A percentile compares a stretch with the other conserved stretches of the same genome.
Conservation (phyloP, 2,113 vertebrate species). For the Jaculus jaculus region DNA sequence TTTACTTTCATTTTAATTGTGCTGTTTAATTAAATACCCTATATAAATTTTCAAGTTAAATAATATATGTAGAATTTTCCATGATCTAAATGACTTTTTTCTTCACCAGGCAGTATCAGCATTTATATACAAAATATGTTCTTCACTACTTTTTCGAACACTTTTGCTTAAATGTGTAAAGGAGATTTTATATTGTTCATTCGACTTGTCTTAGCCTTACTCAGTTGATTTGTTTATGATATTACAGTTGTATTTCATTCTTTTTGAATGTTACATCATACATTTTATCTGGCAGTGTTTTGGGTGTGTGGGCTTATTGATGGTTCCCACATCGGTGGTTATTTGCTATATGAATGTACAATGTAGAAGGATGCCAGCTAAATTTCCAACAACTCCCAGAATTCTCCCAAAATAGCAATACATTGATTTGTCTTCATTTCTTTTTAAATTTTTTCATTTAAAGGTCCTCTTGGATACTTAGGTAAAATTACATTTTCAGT, state of each 20-base stretch:
- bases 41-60: too few relatives aligned
- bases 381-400: neutral
- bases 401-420: neutral
- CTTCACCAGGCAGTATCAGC: neutral
- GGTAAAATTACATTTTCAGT: neutral
- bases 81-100: neutral
- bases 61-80: neutral
- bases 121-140: neutral
- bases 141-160: neutral
- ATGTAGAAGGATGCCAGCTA: neutral
- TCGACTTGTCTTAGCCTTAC: neutral
- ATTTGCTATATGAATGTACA: neutral
- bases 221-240: neutral
- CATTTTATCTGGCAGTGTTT: neutral
- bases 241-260: neutral
- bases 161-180: neutral
- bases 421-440: neutral
- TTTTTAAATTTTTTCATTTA: conserved; percentile 27
- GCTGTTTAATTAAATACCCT: too few relatives aligned
- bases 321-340: neutral
- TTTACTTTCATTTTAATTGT: neutral
- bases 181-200: neutral
- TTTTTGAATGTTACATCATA: neutral
- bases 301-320: neutral
- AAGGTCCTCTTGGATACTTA: neutral